Percentiles rank a stretch among this genome's conserved stretches.
Conservation (phyloP, 2,797 vertebrate species). For the Sebastes baramenuke region DNA sequence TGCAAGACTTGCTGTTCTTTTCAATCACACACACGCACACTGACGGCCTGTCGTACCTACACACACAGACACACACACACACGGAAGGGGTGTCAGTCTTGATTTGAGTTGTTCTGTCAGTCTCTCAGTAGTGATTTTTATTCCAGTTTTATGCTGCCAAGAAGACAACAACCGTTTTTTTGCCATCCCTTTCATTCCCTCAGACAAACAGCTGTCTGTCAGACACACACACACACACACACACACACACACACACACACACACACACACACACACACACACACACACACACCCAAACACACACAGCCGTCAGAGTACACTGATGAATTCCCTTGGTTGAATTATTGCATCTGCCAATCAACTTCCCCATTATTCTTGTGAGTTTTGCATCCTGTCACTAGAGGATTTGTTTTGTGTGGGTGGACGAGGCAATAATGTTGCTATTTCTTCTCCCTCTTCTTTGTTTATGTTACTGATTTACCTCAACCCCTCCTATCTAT, state of each 20-base stretch:
- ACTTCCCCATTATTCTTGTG: conserved; percentile 42
- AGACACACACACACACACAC: not conserved
- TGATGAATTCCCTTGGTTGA: conserved; percentile 62
- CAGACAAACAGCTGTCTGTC: conserved; percentile 69
- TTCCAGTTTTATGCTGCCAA: conserved; percentile 53
- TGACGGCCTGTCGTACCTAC: conserved; percentile 50
- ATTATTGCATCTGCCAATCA: conserved; percentile 76
- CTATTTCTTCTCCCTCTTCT: conserved; percentile 4
- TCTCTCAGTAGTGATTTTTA: conserved; percentile 52
- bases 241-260: not conserved
- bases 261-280: not conserved
- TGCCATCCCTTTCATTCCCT: conserved; percentile 40
- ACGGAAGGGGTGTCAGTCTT: conserved; percentile 15
- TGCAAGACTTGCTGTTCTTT: conserved; percentile 47
- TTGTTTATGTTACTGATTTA: conserved; percentile 29
- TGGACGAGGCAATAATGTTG: conserved; percentile 40
- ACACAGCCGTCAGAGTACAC: conserved; percentile 24
- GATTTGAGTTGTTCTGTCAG: conserved; percentile 61
- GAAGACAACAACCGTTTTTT: conserved; percentile 39
- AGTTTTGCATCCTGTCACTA: conserved; percentile 55
- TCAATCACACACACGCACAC: conserved; percentile 33
- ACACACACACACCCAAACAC: conserved; percentile 2
- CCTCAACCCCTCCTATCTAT: not conserved
- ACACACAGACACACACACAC: not conserved
- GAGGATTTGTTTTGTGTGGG: conserved; percentile 57